A percentile compares a stretch with the other conserved stretches of the same genome.
Evolutionary conservation across 2,888 invertebrate species (phyloP).

Genomic region (Timandra comae): DNA sequence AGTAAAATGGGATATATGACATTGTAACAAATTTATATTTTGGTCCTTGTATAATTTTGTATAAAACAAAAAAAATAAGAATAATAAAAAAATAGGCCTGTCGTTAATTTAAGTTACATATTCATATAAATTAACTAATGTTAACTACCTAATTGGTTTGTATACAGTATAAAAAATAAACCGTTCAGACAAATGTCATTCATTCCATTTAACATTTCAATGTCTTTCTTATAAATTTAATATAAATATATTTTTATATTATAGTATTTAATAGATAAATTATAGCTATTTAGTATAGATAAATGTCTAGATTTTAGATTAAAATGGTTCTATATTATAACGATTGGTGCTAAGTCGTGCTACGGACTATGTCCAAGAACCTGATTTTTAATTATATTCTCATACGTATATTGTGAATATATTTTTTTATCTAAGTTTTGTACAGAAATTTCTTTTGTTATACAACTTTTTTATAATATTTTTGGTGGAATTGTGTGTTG

Average conservation of each 20-base stretch:
- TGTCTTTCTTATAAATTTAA: constrained; percentile 17
- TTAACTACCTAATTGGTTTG: too few species aligned
- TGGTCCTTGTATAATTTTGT: too few species aligned
- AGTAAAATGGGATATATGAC: too few species aligned
- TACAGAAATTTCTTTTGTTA: constrained; percentile 52
- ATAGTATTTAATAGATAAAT: constrained; percentile 22
- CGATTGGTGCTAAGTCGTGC: constrained; percentile 71
- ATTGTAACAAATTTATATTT: too few species aligned
- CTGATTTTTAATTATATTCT: constrained; percentile 48
- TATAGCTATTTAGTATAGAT: too few species aligned
- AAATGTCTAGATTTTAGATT: constrained; percentile 5
- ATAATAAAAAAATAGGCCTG: too few species aligned
- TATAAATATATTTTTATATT: constrained; percentile 24
- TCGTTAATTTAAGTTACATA: too few species aligned
- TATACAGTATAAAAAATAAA: too few species aligned
- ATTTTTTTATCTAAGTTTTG: constrained; percentile 55
- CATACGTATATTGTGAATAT: constrained; percentile 56
- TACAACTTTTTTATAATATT: constrained; percentile 12
- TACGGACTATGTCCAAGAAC: constrained; percentile 65
- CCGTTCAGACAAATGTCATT: too few species aligned
- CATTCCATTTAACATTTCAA: too few species aligned
- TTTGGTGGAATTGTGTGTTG: constrained; percentile 25
- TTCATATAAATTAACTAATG: too few species aligned
- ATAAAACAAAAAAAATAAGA: too few species aligned
- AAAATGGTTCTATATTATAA: constrained; percentile 35